Conservation (phyloP, 2,888 invertebrate species). For the Galerucella nymphaeae region DNA sequence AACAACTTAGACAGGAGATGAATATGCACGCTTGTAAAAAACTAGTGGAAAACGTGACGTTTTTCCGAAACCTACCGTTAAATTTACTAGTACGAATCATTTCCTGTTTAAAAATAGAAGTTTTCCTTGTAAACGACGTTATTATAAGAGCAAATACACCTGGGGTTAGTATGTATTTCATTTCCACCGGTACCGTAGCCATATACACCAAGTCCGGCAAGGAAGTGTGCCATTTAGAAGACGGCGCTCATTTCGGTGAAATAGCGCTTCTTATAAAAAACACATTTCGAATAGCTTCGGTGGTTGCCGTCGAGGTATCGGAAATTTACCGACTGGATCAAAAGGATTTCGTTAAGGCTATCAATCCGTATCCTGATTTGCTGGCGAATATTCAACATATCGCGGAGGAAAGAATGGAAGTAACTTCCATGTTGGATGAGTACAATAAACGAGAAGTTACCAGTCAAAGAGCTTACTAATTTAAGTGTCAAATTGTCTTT, state of each 20-base stretch:
- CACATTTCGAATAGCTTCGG: constrained; percentile 60
- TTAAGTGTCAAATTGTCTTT: constrained; percentile 9
- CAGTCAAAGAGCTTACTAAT: constrained; percentile 5
- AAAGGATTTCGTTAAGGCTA: constrained; percentile 62
- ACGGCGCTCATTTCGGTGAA: constrained; percentile 70
- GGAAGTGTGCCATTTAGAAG: constrained; percentile 68
- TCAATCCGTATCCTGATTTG: constrained; percentile 65
- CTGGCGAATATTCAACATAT: constrained; percentile 65
- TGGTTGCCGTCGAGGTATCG: constrained; percentile 63
- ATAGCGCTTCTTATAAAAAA: constrained; percentile 63
- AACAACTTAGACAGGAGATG: constrained; percentile 66
- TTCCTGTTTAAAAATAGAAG: constrained; percentile 65
- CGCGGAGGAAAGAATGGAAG: constrained; percentile 67
- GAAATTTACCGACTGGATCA: constrained; percentile 63
- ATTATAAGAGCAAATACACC: constrained; percentile 67
- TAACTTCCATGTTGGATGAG: constrained; percentile 65
- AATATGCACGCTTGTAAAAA: constrained; percentile 68
- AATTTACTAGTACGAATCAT: constrained; percentile 67
- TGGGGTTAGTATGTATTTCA: constrained; percentile 71
- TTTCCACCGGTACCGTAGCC: constrained; percentile 69
- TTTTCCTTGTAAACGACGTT: constrained; percentile 68
- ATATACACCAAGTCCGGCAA: constrained; percentile 66
- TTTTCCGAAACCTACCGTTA: constrained; percentile 67
- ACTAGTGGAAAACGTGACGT: constrained; percentile 68
- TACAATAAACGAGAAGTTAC: constrained; percentile 47